Conservation (phyloP, 2,888 invertebrate species). For the Limnephilus lunatus region DNA sequence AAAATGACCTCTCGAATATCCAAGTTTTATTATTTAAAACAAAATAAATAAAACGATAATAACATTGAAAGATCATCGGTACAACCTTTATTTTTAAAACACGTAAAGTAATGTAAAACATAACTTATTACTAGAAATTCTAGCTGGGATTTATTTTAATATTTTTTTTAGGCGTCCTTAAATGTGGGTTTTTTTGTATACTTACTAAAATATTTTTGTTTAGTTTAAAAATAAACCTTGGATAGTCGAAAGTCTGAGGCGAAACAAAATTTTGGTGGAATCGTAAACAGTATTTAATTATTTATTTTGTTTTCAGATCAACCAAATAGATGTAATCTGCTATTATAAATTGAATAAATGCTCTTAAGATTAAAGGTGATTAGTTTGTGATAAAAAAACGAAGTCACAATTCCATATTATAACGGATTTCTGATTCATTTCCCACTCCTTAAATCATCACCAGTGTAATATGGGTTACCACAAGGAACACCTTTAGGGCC, state of each 20-base stretch:
- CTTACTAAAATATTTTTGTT: background rate
- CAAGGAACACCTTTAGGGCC: background rate
- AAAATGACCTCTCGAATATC: constrained; percentile 16
- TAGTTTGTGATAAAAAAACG: no score
- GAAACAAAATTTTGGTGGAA: constrained; percentile 25
- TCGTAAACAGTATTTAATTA: background rate
- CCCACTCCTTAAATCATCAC: background rate
- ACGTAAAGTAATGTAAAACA: no score
- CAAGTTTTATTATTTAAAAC: background rate
- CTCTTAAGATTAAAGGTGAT: background rate
- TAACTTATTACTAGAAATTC: background rate
- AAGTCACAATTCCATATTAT: no score
- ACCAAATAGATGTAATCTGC: background rate
- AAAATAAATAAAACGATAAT: background rate
- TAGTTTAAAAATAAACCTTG: background rate
- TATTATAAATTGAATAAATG: background rate
- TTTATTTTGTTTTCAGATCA: background rate
- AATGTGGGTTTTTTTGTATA: background rate
- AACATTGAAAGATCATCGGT: background rate
- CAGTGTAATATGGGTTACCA: background rate
- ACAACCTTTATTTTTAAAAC: no score
- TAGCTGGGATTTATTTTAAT: background rate
- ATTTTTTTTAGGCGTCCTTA: background rate
- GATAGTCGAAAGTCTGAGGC: constrained; percentile 31
- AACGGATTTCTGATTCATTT: background rate